Evolutionary conservation across 2,888 invertebrate genomes (phyloP).

Genomic region (Creontiades dilutus): DNA sequence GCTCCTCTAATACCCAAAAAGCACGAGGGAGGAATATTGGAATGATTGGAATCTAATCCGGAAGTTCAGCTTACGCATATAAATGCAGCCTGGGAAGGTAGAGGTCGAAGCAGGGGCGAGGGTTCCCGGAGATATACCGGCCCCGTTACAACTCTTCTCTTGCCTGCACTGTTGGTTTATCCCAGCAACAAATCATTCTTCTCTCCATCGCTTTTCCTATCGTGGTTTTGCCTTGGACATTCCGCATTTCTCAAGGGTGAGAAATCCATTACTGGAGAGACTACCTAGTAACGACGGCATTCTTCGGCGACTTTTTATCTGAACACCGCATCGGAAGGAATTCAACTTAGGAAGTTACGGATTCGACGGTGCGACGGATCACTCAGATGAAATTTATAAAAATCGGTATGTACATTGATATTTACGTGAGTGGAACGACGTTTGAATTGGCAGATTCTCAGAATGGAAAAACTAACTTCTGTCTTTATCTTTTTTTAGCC

Average conservation of each 20-base stretch:
- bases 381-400: too few relatives aligned
- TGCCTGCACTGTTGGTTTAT: conserved; percentile 25
- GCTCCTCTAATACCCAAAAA: conserved; percentile 52
- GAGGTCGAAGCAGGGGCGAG: not conserved
- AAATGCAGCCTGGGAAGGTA: conserved; percentile 49
- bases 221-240: conserved; percentile 18
- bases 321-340: not conserved
- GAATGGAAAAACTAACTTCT: too few relatives aligned
- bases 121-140: not conserved
- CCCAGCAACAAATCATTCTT: conserved; percentile 21
- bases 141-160: not conserved
- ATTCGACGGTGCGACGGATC: too few relatives aligned
- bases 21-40: conserved; percentile 60
- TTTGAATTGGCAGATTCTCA: too few relatives aligned
- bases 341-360: too few relatives aligned
- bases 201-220: conserved; percentile 25
- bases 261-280: conserved; percentile 11
- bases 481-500: too few relatives aligned
- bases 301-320: not conserved
- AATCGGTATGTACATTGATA: too few relatives aligned
- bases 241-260: conserved; percentile 26
- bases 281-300: not conserved
- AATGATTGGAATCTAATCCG: conserved; percentile 66
- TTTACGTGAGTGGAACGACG: too few relatives aligned
- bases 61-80: conserved; percentile 65